phyloP scores from a whole-genome alignment of 2,888 invertebrate species.

The Hirtodrosophila cameraria region DNA sequence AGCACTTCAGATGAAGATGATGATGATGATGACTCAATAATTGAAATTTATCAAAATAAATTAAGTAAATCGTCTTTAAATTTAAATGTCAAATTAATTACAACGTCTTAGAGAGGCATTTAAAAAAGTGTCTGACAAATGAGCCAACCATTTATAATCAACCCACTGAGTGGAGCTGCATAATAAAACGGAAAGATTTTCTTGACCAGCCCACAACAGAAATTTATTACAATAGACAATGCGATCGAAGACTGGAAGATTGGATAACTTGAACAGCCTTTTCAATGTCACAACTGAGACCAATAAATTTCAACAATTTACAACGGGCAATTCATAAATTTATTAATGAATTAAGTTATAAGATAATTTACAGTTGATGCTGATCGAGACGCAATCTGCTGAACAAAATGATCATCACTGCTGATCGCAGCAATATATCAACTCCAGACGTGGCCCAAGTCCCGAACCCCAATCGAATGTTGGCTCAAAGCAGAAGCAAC shows the following conservation, averaged over 20 bases:
- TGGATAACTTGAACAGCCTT: conserved; percentile 21
- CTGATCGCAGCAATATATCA: conserved; percentile 81
- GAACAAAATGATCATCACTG: conserved; percentile 78
- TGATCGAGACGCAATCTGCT: conserved; percentile 71
- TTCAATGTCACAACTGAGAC: conserved; percentile 55
- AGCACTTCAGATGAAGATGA: conserved; percentile 3
- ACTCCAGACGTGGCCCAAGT: conserved; percentile 54
- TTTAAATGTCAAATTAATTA: conserved; percentile 69
- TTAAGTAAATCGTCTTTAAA: conserved; percentile 64
- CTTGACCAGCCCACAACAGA: conserved; percentile 46
- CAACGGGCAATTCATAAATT: conserved; percentile 82
- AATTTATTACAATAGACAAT: conserved; percentile 63
- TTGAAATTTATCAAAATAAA: conserved; percentile 71
- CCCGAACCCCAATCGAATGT: conserved; percentile 68
- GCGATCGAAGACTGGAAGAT: conserved; percentile 7
- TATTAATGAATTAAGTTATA: conserved; percentile 84
- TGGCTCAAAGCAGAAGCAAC: conserved; percentile 41
- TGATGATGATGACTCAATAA: conserved; percentile 65
- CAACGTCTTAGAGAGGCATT: conserved; percentile 55
- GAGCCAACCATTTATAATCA: conserved; percentile 46
- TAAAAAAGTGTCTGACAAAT: conserved; percentile 62
- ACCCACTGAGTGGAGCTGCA: conserved; percentile 15
- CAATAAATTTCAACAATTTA: conserved; percentile 81
- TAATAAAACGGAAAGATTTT: conserved; percentile 22
- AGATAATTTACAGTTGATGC: conserved; percentile 80